Conservation (phyloP, 2,113 vertebrate species). For the Sakesphorus luctuosus region DNA sequence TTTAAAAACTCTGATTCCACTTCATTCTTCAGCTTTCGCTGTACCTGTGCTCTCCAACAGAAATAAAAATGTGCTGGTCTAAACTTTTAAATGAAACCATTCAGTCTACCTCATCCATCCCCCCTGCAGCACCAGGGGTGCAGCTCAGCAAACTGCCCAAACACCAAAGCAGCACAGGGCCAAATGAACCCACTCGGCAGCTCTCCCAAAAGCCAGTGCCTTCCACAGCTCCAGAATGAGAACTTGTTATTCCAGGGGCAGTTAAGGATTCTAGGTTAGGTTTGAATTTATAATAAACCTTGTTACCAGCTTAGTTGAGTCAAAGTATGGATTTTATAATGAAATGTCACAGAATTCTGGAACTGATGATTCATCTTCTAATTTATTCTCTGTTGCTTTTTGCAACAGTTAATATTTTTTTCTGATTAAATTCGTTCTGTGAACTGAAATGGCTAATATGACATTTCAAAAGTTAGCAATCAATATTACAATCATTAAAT, state of each 20-base stretch:
- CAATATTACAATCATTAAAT: slow-evolving; percentile 45
- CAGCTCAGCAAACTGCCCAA: not conserved
- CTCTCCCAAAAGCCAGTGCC: not conserved
- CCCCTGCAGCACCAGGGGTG: not conserved
- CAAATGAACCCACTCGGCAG: not conserved
- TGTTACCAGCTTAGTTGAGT: not conserved
- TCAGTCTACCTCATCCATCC: not conserved
- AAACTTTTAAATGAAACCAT: not conserved
- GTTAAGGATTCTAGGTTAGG: not conserved
- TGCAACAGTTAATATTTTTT: not conserved
- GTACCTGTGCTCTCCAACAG: not conserved
- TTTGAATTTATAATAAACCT: not conserved
- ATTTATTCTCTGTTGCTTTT: slow-evolving; percentile 9
- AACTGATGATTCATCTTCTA: not conserved
- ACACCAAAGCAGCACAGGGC: not conserved
- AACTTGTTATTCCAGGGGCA: not conserved
- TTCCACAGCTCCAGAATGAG: not conserved
- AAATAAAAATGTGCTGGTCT: not conserved
- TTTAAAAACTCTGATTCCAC: not conserved
- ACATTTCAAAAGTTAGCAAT: slow-evolving; percentile 45
- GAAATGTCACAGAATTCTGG: slow-evolving; percentile 13
- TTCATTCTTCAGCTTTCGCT: not conserved
- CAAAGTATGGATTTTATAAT: slow-evolving; percentile 17
- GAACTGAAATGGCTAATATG: slow-evolving; percentile 1
- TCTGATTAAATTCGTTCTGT: not conserved